Conservation (phyloP, 2,888 invertebrate species). For the Belgica antarctica region DNA sequence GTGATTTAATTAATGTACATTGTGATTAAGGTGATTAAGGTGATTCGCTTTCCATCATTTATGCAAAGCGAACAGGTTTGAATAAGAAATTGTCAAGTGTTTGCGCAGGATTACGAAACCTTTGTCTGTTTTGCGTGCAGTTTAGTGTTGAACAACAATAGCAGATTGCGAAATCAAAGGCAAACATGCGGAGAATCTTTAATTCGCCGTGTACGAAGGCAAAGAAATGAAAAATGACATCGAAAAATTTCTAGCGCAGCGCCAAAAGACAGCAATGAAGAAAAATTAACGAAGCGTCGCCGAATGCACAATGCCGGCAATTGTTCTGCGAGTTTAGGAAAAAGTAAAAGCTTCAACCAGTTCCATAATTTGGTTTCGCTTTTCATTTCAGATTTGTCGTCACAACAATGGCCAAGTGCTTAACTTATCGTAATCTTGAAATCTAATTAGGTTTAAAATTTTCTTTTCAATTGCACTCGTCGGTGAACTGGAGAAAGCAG, state of each 20-base stretch:
- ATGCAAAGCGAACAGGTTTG: too few species aligned
- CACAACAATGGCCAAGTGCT: not conserved
- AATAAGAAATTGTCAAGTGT: too few species aligned
- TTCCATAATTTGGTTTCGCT: conserved; percentile 6
- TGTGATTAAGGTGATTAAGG: too few species aligned
- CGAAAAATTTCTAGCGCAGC: too few species aligned
- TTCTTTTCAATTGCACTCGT: not conserved
- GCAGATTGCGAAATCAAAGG: not conserved
- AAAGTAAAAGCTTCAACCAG: conserved; percentile 10
- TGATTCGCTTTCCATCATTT: too few species aligned
- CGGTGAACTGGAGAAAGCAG: too few species aligned
- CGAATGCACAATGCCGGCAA: not conserved
- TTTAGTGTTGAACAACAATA: not conserved
- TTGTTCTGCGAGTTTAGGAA: not conserved
- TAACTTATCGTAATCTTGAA: not conserved
- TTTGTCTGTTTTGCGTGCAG: not conserved
- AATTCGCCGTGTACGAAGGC: not conserved
- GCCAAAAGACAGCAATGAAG: too few species aligned
- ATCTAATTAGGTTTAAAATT: not conserved
- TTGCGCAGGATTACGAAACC: too few species aligned
- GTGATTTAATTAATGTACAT: too few species aligned
- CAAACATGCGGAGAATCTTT: not conserved
- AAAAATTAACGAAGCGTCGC: too few species aligned
- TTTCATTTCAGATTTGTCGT: not conserved
- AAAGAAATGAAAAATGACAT: not conserved